These are phyloP conservation scores for Merops nubicus DNA, from an alignment of 2,113 vertebrate species.

Conservation along the genomic window DNA sequence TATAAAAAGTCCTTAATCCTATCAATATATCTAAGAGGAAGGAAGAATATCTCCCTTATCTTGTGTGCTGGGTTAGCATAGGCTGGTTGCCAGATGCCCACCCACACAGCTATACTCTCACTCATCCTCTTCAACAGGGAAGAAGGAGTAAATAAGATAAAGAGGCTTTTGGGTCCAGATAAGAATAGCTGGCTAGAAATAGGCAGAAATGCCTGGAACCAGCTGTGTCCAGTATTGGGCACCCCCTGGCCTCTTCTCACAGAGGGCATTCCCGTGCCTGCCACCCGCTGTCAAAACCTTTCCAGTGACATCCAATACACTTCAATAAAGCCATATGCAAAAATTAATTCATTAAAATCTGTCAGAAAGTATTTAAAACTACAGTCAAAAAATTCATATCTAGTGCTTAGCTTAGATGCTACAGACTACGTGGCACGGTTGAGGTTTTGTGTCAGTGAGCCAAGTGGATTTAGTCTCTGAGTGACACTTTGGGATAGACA, in stretches of 20 bases:
- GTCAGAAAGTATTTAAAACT: no score
- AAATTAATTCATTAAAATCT: no score
- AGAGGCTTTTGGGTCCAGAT: background rate
- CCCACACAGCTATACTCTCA: background rate
- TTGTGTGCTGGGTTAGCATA: background rate
- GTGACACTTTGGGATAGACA: background rate
- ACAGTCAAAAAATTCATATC: no score
- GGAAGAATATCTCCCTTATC: background rate
- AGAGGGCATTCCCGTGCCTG: background rate
- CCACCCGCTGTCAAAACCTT: no score
- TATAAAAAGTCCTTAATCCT: no score
- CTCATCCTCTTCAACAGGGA: background rate
- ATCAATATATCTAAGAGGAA: background rate
- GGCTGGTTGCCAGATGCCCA: background rate
- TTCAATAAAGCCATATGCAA: no score
- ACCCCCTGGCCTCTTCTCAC: background rate
- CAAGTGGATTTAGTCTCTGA: background rate
- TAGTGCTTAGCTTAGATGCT: no score
- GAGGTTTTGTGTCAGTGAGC: background rate
- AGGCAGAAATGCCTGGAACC: background rate
- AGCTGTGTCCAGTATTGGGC: background rate
- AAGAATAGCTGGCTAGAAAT: background rate
- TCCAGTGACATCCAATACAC: no score
- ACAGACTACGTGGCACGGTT: accelerated
- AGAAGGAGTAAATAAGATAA: background rate